A percentile compares a stretch with the other conserved stretches of the same genome.
Evolutionary conservation across 2,888 invertebrate genomes (phyloP).

Genomic region (Plebejus melissa): DNA sequence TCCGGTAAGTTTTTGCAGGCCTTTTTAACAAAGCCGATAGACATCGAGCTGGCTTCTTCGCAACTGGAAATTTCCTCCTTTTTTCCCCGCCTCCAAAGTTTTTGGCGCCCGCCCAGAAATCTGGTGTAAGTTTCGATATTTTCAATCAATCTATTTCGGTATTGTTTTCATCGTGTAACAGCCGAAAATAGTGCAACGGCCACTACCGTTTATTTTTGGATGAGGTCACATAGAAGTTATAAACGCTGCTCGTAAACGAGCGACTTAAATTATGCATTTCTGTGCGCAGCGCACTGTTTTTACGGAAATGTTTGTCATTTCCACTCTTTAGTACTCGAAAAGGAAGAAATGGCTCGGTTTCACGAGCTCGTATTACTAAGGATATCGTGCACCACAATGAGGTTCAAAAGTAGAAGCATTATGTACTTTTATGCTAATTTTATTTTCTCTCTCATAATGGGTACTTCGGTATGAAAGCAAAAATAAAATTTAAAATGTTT

Average conservation of each 20-base stretch:
- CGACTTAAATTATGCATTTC: slow-evolving; percentile 18
- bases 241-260: slow-evolving; percentile 21
- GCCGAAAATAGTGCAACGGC: slow-evolving; percentile 21
- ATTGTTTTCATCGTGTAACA: slow-evolving; percentile 25
- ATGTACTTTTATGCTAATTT: slow-evolving; percentile 19
- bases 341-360: slow-evolving; percentile 11
- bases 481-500: slow-evolving; percentile 14
- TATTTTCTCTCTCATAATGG: slow-evolving; percentile 11
- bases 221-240: slow-evolving; percentile 11
- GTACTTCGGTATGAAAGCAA: background rate
- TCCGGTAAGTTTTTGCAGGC: background rate
- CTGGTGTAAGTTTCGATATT: slow-evolving; percentile 24
- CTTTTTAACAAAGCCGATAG: slow-evolving; percentile 20
- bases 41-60: slow-evolving; percentile 15
- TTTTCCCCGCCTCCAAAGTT: slow-evolving; percentile 7
- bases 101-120: slow-evolving; percentile 21
- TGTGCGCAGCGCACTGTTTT: background rate
- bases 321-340: slow-evolving; percentile 6
- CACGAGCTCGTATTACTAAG: slow-evolving; percentile 8
- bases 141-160: slow-evolving; percentile 27
- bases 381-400: slow-evolving; percentile 4
- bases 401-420: slow-evolving; percentile 5
- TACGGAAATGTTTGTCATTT: slow-evolving; percentile 13
- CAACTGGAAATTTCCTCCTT: slow-evolving; percentile 1
- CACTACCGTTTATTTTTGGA: slow-evolving; percentile 6